A percentile compares a stretch with the other conserved stretches of the same genome.
Conservation (phyloP, 30 jellyfish, hydroid and myxozoan species). For the Cassiopea xamachana region DNA sequence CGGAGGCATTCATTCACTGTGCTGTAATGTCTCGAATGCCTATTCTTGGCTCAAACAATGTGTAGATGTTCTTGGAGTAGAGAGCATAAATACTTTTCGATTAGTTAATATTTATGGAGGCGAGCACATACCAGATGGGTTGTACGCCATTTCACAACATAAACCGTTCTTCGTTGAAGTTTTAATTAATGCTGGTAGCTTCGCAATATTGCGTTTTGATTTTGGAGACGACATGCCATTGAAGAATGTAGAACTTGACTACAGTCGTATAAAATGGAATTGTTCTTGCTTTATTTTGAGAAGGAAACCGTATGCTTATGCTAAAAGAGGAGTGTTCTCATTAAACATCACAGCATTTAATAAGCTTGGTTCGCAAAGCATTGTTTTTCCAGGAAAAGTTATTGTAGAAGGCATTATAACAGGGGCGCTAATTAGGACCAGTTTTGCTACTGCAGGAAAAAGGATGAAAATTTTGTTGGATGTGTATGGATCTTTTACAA, state of each 20-base stretch:
- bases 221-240: conserved; percentile 49
- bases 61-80: conserved; percentile 25
- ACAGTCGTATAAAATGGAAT: conserved; percentile 3
- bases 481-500: conserved; percentile 11
- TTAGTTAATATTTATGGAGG: conserved; percentile 50
- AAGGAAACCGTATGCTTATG: conserved; percentile 34
- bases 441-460: conserved; percentile 51
- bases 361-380: conserved; percentile 29
- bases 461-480: conserved; percentile 8
- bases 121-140: conserved; percentile 26
- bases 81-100: conserved; percentile 16
- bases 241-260: not conserved
- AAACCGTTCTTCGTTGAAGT: conserved; percentile 32
- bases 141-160: conserved; percentile 32
- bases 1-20: conserved; percentile 14
- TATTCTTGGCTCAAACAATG: conserved; percentile 29
- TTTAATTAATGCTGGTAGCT: conserved; percentile 66
- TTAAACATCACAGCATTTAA: conserved; percentile 59
- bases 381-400: conserved; percentile 12
- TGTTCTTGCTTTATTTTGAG: conserved; percentile 57
- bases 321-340: conserved; percentile 46
- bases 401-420: conserved; percentile 48
- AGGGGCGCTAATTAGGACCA: conserved; percentile 36
- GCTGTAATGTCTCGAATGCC: conserved; percentile 31
- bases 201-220: conserved; percentile 38